Evolutionary conservation across 1,140 invertebrate genomes (phyloP).

Genomic region (Listronotus bonariensis): DNA sequence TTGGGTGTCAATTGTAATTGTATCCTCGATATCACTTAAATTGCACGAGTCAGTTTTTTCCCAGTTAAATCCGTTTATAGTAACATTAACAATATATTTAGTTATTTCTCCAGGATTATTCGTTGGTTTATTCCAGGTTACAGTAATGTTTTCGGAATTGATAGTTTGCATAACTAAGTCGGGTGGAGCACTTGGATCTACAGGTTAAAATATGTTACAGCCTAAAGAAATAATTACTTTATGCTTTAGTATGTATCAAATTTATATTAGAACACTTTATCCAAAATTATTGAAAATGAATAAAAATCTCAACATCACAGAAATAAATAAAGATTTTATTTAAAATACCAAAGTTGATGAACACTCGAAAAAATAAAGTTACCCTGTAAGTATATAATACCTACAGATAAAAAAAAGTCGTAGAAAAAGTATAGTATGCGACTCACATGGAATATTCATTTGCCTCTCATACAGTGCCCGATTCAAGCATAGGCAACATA

Average conservation of each 20-base stretch:
- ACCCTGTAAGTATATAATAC: no score
- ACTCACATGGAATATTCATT: no score
- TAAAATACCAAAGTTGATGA: no score
- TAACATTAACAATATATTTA: slow-evolving; percentile 26
- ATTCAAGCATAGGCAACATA: no score
- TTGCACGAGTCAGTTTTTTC: slow-evolving; percentile 12
- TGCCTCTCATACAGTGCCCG: no score
- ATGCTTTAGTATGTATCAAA: background rate
- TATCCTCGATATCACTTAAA: background rate
- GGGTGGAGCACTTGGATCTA: slow-evolving; percentile 17
- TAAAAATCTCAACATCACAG: no score
- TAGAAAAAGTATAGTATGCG: no score
- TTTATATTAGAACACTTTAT: no score
- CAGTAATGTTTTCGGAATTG: slow-evolving; percentile 9
- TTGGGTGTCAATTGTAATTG: no score
- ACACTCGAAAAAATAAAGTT: no score
- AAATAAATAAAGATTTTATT: no score
- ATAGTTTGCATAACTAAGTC: background rate
- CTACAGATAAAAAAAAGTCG: no score
- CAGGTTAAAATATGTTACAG: background rate
- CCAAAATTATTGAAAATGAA: background rate
- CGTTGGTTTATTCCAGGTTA: slow-evolving; percentile 35
- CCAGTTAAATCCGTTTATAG: slow-evolving; percentile 13
- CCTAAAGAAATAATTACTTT: background rate
- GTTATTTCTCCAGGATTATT: slow-evolving; percentile 33